These are phyloP conservation scores for Nothobranchius furzeri DNA, from an alignment of 2,113 vertebrate genomes.

Conservation along the genomic window DNA sequence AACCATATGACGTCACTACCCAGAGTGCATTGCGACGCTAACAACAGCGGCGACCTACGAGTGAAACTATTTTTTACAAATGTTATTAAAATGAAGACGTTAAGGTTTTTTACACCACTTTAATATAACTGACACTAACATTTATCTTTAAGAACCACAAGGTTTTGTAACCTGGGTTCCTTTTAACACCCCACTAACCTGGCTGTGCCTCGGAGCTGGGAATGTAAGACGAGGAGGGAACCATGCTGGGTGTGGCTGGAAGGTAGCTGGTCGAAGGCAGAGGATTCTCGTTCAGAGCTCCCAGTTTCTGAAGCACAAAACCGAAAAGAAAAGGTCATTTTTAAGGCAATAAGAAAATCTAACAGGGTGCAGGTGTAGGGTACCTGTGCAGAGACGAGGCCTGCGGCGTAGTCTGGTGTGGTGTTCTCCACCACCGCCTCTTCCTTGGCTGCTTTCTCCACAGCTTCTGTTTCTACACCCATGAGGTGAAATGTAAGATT, in stretches of 20 bases:
- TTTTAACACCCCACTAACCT: constrained; percentile 47
- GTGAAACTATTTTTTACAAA: too few species aligned
- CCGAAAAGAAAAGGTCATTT: too few species aligned
- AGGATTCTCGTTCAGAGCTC: constrained; percentile 89
- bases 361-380: neutral
- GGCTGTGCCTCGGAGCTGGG: constrained; percentile 89
- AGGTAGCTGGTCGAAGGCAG: constrained; percentile 97
- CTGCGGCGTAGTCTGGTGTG: constrained; percentile 96
- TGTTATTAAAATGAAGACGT: too few species aligned
- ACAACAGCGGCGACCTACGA: too few species aligned
- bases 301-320: constrained; percentile 88
- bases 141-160: too few species aligned
- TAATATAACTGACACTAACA: too few species aligned
- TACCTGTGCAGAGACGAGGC: constrained; percentile 96
- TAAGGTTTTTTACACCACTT: too few species aligned
- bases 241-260: constrained; percentile 95
- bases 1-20: too few species aligned
- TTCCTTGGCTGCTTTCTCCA: constrained; percentile 93
- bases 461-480: constrained; percentile 86
- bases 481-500: neutral
- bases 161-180: too few species aligned
- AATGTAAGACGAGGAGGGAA: constrained; percentile 94
- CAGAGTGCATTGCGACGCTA: too few species aligned
- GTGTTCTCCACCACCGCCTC: constrained; percentile 92
- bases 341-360: neutral